Evolutionary conservation across 2,888 invertebrate species (phyloP).

Genomic region (Chrysolina haemoptera): DNA sequence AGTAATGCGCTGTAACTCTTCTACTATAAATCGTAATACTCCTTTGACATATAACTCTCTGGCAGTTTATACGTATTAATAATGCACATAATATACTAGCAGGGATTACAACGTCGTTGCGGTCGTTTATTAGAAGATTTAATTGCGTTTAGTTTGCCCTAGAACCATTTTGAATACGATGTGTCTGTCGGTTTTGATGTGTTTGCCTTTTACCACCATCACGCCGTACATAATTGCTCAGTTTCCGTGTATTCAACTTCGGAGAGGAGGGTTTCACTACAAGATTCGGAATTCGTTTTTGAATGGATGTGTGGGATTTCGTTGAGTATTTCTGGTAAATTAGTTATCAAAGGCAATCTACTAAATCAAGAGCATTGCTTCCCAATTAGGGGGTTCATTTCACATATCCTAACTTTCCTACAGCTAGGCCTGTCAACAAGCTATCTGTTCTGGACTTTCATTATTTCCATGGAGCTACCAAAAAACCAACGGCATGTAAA

Average conservation of each 20-base stretch:
- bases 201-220: background rate
- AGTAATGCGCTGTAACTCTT: slow-evolving; percentile 3
- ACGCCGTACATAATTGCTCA: background rate
- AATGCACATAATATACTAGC: slow-evolving; percentile 21
- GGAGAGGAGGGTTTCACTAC: background rate
- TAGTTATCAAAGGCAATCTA: too few relatives aligned
- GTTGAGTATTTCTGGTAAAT: too few relatives aligned
- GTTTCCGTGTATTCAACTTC: background rate
- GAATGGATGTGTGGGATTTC: too few relatives aligned
- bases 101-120: slow-evolving; percentile 16
- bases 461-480: too few relatives aligned
- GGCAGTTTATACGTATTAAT: slow-evolving; percentile 14
- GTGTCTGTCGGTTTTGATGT: slow-evolving; percentile 1
- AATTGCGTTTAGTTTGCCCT: slow-evolving; percentile 7
- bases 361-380: too few relatives aligned
- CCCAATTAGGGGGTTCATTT: too few relatives aligned
- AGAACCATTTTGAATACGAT: slow-evolving; percentile 2
- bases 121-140: slow-evolving; percentile 8
- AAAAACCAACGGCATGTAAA: too few relatives aligned
- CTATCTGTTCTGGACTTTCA: too few relatives aligned
- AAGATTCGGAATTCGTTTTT: too few relatives aligned
- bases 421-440: too few relatives aligned
- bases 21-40: background rate
- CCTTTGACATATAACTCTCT: slow-evolving; percentile 16
- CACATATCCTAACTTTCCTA: too few relatives aligned